Evolutionary conservation across 2,797 vertebrate species (phyloP), one percentile per base, ranked within the genome.

Genomic region (Rhinoraja longicauda): DNA sequence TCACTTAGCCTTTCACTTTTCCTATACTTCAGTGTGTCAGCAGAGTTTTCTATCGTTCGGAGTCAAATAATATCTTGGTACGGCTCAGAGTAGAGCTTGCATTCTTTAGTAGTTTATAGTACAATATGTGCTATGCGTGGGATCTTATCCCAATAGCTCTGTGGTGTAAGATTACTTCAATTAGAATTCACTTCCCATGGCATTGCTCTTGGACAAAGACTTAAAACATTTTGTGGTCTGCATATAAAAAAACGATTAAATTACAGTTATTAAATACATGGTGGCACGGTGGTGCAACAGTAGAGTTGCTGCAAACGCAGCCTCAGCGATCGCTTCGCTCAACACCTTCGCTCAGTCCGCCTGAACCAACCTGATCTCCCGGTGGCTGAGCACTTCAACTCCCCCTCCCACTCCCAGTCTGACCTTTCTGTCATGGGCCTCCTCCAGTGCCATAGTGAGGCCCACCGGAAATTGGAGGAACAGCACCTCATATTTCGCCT

Each of bases 161-260:
- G 29, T 8, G 82, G 57, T 86, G 32, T 86, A 86, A 86, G n/a
- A 86, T 32, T 64, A 86, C 82, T 17, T 86, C 29, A n/a, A 62
- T 32, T 86, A 86, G n/a, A 86, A 86, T 59, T 86, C 82, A 86
- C 62, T 64, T 86, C 82, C 82, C 57, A 59, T 86, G 57, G 82
- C 82, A 64, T 19, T 86, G 82, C 57, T 86, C 82, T n/a, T 57
- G 59, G 59, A 86, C 82, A 86, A 62, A 86, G 62, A 86, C 57
- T 32, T 86, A 32, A 86, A 86, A 32, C 57, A 64, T 59, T 62
- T 62, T 64, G 57, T 1, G 24, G 82, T 86, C 59, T 86, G 82
- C 82, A 59, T 62, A 62, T 86, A 8, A 86, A 86, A 84, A 57
- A 86, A n/a, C 13, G 17, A 86, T 86, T 29, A 86, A 62, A 86